Conservation (phyloP, 2,888 invertebrate genomes). For the Heteropelma amictum region DNA sequence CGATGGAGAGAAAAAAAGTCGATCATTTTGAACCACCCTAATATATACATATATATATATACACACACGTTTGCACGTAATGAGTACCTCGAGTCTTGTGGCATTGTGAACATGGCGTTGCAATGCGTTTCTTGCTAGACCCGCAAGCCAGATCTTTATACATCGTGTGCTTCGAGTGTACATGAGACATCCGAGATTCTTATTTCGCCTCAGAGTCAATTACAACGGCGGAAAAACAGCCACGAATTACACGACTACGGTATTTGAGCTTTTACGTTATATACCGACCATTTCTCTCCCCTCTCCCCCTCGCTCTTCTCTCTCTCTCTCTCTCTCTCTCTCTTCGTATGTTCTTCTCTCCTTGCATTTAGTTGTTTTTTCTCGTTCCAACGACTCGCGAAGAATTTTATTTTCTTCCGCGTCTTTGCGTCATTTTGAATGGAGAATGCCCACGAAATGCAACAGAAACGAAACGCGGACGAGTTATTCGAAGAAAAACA, state of each 20-base stretch:
- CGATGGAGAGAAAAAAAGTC: no score
- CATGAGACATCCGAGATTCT: constrained; percentile 32
- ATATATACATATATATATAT: not conserved
- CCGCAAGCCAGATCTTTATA: constrained; percentile 41
- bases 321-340: not conserved
- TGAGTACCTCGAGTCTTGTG: constrained; percentile 16
- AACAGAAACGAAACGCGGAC: not conserved
- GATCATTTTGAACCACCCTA: no score
- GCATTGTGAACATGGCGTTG: constrained; percentile 68
- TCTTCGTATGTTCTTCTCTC: not conserved
- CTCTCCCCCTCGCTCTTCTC: not conserved
- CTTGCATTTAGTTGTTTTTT: no score
- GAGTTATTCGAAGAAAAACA: not conserved
- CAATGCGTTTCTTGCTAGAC: constrained; percentile 70
- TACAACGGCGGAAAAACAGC: constrained; percentile 66
- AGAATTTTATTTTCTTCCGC: constrained; percentile 2
- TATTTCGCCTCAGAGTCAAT: constrained; percentile 56
- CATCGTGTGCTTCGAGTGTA: constrained; percentile 17
- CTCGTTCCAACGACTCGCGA: no score
- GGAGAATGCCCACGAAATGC: constrained; percentile 36
- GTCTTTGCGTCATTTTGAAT: not conserved
- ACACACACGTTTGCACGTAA: not conserved
- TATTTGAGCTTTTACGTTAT: constrained; percentile 53
- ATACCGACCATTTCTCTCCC: constrained; percentile 5
- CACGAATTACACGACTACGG: constrained; percentile 66